Evolutionary conservation across 2,797 vertebrate genomes (phyloP).

Genomic region (Balearica regulorum): DNA sequence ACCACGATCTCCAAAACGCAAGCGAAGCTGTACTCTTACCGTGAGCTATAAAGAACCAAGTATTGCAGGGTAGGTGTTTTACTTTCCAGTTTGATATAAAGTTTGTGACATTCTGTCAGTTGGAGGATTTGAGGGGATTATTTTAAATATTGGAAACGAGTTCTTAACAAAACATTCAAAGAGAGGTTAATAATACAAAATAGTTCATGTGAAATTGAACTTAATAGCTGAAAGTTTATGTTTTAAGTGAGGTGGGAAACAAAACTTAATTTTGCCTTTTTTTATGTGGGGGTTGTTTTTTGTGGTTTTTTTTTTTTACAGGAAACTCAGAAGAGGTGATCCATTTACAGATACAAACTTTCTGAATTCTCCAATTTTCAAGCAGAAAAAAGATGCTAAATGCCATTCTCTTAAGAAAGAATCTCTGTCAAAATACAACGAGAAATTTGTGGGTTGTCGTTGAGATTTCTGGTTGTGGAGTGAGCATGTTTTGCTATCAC

Average conservation of each 20-base stretch:
- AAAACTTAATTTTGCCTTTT: not conserved
- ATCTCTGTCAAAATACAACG: conserved; percentile 75
- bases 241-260: not conserved
- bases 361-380: conserved; percentile 90
- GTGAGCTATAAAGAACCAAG: conserved; percentile 90
- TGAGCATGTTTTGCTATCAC: too few species aligned
- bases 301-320: conserved; percentile 49
- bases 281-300: not conserved
- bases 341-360: conserved; percentile 89
- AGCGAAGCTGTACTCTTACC: conserved; percentile 79
- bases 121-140: not conserved
- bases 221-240: not conserved
- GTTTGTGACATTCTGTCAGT: not conserved
- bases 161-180: not conserved
- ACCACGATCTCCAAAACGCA: conserved; percentile 60
- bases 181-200: not conserved
- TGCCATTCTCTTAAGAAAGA: conserved; percentile 55
- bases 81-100: not conserved
- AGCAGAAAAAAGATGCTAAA: conserved; percentile 66
- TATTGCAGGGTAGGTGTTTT: conserved; percentile 72
- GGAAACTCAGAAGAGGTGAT: conserved; percentile 95
- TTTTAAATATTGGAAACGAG: not conserved
- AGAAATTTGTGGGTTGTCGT: conserved; percentile 81
- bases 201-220: not conserved
- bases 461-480: not conserved